Evolutionary conservation across 2,888 invertebrate species (phyloP).

Genomic region (Erannis defoliaria): DNA sequence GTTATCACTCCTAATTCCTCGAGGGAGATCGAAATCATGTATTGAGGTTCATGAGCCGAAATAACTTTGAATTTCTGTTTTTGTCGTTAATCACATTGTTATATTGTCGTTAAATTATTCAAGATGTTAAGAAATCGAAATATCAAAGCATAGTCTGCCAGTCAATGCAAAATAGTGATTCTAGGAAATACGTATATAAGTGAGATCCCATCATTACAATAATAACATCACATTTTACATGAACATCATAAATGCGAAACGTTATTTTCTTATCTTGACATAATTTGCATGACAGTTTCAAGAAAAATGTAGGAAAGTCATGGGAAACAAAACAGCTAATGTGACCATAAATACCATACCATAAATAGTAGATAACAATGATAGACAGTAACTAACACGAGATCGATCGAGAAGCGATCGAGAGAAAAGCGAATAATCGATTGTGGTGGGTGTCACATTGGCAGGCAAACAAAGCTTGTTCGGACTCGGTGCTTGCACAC

Average conservation of each 20-base stretch:
- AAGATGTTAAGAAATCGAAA: no score
- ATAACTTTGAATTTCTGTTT: conserved; percentile 22
- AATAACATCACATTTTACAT: no score
- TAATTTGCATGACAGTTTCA: no score
- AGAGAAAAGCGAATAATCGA: conserved; percentile 67
- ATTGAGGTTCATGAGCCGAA: conserved; percentile 23
- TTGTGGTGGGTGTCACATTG: conserved; percentile 70
- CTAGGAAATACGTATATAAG: no score
- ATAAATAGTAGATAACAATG: conserved; percentile 1
- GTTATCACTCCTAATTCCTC: conserved; percentile 62
- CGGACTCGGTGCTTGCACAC: conserved; percentile 63
- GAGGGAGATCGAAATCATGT: conserved; percentile 47
- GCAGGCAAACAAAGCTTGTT: conserved; percentile 62
- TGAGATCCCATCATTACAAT: no score
- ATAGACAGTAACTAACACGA: conserved; percentile 12
- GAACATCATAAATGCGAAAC: no score
- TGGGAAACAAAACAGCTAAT: no score
- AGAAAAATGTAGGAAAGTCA: no score
- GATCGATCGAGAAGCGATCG: conserved; percentile 31
- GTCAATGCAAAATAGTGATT: no score
- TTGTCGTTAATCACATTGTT: not conserved
- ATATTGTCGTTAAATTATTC: not conserved
- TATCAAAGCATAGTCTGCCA: no score
- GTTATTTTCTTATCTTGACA: no score
- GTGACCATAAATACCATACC: no score